Base-by-base conservation (phyloP, 2,113 vertebrate species). In the Pteronura brasiliensis region DNA sequence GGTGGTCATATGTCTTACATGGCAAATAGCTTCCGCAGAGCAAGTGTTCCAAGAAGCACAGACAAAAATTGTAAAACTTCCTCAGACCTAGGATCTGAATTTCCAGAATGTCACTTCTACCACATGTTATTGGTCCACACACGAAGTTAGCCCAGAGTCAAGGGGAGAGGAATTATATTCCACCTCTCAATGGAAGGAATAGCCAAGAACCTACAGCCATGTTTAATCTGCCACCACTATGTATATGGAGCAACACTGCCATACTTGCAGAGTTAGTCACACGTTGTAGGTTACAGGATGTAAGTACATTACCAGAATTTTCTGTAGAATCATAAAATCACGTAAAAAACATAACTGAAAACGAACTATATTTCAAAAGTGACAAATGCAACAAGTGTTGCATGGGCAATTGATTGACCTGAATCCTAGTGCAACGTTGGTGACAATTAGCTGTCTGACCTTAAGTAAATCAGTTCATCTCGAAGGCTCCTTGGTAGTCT, bases 401-500 rank as follows among this genome's bases (percentile, higher is more conserved):
- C 88, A 55, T 27, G 84, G 31, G 39, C 20, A 93, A 82, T 81
- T 94, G 80, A 96, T 77, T 90, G 88, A 90, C 80, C 17, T 80
- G 39, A 52, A 88, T 88, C 49, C 52, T 90, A 39, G 57, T 76
- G 18, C 7, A 12, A 57, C 15, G 44, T 96, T 97, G 83, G 63
- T 87, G 92, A 86, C 92, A 97, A 96, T 95, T 96, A 98, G 52
- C 81, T 96, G 11, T 93, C 57, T 98, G 96, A 97, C 93, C 76
- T 96, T 93, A 97, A 80, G 69, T 93, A 96, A 96, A 96, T 96
- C 96, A 90, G 83, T 93, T 90, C 61, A 90, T 94, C 95, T 97
- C 44, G 39, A 88, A 96, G 52, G 52, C 61, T 93, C 31, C 77
- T 91, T 93, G 52, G 27, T 77, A 77, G 87, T 82, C 76, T 90